Evolutionary conservation across 2,797 vertebrate genomes (phyloP), one percentile per base, ranked within the genome.

Genomic region (Hydrolagus colliei): DNA sequence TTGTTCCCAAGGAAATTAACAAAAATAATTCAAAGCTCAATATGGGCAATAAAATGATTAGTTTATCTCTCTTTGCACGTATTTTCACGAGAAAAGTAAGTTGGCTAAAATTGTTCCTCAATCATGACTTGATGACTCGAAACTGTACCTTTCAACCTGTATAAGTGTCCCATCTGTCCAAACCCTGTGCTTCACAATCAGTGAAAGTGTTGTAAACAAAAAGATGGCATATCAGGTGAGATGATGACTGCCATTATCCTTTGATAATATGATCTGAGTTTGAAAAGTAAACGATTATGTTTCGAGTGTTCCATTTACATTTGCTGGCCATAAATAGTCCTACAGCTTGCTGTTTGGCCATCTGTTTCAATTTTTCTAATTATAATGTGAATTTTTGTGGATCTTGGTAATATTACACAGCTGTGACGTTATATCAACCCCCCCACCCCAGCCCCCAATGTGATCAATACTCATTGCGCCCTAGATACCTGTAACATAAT

Each of bases 331-430:
- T 68, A 68, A 59, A 68, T 35, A 27, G 16, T 71, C 68, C 68
- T 71, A 2, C 16, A 84, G 27, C 16, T 32, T 41, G 65, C 79
- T 84, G 79, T 35, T 82, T 71, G 27, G 14, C 67, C 79, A 71
- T 71, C 63, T 84, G 79, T 71, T 84, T 67, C 79, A 84, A 68
- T 68, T 84, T 41, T 71, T 84, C 27, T 82, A 67, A 65, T 79
- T 79, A 65, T 79, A 63, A 22, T 79, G 8, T 20, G 63, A 16
- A 8, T 63, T 67, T 16, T 32, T 82, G 32, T 35, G 4, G 22
- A 20, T 71, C 79, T n/a, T 35, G 79, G 27, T 68, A 35, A 11
- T 18, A 68, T 84, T 71, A 84, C 2, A 41, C 65, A 68, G 16
- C 32, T 71, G 16, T 67, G 41, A 5, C 35, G 27, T 41, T 18